phyloP scores from a whole-genome alignment of 1,140 invertebrate genomes.

The Globodera rostochiensis region DNA sequence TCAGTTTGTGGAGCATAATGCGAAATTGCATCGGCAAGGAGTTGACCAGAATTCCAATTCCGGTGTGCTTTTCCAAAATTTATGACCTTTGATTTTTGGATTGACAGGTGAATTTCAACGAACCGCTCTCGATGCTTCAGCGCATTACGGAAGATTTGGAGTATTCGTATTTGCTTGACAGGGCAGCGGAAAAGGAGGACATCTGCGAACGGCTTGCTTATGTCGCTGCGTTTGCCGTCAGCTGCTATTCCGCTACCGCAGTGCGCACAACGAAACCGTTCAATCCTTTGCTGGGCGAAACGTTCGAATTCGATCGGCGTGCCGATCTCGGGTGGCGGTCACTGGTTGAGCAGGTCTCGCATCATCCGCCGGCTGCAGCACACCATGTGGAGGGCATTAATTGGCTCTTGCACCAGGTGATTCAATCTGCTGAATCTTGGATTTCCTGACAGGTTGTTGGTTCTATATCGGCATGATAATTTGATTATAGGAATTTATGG shows the following conservation, averaged over 20 bases:
- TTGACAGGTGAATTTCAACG: constrained; percentile 90
- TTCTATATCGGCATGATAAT: not conserved
- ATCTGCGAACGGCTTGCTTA: constrained; percentile 77
- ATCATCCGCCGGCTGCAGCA: constrained; percentile 95
- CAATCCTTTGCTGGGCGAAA: constrained; percentile 80
- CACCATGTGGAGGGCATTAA: constrained; percentile 82
- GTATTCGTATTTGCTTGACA: constrained; percentile 87
- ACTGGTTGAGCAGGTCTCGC: constrained; percentile 87
- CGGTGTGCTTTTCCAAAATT: constrained; percentile 69
- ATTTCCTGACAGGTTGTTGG: not conserved
- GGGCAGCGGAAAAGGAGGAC: constrained; percentile 85
- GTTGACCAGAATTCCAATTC: constrained; percentile 98
- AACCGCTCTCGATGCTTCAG: constrained; percentile 96
- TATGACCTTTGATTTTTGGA: constrained; percentile 1
- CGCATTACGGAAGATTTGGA: constrained; percentile 96
- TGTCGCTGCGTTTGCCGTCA: constrained; percentile 70
- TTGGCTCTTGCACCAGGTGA: constrained; percentile 86
- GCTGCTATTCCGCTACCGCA: constrained; percentile 86
- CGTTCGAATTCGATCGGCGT: constrained; percentile 91
- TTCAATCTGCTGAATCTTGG: no score
- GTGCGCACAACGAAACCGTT: constrained; percentile 70
- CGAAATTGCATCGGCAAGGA: constrained; percentile 99
- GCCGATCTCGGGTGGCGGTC: constrained; percentile 94
- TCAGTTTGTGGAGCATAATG: constrained; percentile 97
- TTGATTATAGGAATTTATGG: constrained; percentile 79